A percentile compares a stretch with the other conserved stretches of the same genome.
Evolutionary conservation across 2,113 vertebrate genomes (phyloP).

Genomic region (Myrmophylax atrothorax): DNA sequence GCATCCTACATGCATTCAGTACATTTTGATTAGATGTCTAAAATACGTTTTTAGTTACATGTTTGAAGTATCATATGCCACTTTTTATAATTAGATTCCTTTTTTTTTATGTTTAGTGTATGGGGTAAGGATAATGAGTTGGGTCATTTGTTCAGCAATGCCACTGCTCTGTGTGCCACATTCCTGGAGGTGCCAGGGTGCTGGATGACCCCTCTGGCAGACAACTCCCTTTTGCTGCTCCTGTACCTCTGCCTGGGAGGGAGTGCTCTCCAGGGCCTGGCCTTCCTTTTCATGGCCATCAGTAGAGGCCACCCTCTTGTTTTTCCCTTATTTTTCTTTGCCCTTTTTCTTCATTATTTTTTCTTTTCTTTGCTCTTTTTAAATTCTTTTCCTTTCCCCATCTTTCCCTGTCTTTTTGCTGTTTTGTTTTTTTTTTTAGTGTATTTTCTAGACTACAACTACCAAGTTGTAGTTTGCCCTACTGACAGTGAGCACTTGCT

Average conservation of each 20-base stretch:
- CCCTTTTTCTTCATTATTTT: background rate
- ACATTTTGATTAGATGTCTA: background rate
- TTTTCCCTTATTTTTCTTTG: background rate
- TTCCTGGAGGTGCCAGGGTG: fast-evolving
- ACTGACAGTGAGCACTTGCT: background rate
- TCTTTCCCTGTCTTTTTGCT: background rate
- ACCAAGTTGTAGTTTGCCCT: background rate
- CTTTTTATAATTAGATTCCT: background rate
- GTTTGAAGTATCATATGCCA: background rate
- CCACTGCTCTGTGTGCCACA: fast-evolving
- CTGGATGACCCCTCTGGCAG: background rate
- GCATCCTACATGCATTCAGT: background rate
- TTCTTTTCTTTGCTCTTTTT: background rate
- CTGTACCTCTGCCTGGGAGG: background rate
- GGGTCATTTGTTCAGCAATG: background rate
- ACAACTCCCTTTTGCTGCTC: background rate
- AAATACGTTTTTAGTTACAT: background rate
- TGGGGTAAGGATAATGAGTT: fast-evolving
- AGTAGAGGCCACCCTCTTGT: background rate
- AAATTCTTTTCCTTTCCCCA: background rate
- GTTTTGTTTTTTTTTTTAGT: background rate
- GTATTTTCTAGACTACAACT: background rate
- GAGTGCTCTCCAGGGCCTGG: background rate
- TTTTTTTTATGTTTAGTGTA: fast-evolving
- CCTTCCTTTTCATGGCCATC: background rate